These are phyloP conservation scores for Leptinotarsa peninsularis DNA, from an alignment of 2,888 invertebrate genomes.

Conservation along the genomic window DNA sequence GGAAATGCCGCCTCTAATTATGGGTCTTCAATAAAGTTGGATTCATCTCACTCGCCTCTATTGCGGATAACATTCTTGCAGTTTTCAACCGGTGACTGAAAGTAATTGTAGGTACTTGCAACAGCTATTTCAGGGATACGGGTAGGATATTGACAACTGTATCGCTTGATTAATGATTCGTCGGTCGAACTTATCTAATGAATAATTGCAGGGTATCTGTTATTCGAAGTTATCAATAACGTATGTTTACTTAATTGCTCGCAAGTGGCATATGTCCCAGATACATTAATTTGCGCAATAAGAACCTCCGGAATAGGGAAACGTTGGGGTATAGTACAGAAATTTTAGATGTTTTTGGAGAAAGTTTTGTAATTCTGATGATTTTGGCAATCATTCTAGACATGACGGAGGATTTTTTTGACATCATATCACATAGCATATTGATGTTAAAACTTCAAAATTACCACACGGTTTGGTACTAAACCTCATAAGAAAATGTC, in stretches of 20 bases:
- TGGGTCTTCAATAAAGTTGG: conserved; percentile 16
- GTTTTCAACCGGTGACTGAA: neutral
- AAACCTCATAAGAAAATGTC: too few relatives aligned
- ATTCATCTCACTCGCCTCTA: conserved; percentile 1
- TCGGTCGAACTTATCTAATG: conserved; percentile 33
- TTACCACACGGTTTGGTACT: too few relatives aligned
- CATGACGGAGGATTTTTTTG: too few relatives aligned
- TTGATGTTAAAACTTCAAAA: too few relatives aligned
- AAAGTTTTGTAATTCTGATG: too few relatives aligned
- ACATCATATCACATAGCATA: too few relatives aligned
- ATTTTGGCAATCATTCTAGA: too few relatives aligned
- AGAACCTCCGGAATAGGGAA: conserved; percentile 9
- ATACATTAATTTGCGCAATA: conserved; percentile 33
- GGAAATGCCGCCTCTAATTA: conserved; percentile 13
- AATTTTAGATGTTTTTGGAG: neutral
- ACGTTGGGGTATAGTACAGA: neutral
- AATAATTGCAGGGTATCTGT: conserved; percentile 30
- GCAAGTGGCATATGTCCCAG: conserved; percentile 38
- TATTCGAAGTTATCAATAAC: conserved; percentile 37
- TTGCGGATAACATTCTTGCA: conserved; percentile 4
- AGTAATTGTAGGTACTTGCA: conserved; percentile 15
- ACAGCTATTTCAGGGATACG: conserved; percentile 16
- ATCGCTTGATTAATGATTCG: conserved; percentile 32
- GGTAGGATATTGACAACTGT: conserved; percentile 32
- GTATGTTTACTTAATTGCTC: conserved; percentile 39